Base-by-base conservation (phyloP, 2,888 invertebrate genomes). In the Tenthredo amoena region DNA sequence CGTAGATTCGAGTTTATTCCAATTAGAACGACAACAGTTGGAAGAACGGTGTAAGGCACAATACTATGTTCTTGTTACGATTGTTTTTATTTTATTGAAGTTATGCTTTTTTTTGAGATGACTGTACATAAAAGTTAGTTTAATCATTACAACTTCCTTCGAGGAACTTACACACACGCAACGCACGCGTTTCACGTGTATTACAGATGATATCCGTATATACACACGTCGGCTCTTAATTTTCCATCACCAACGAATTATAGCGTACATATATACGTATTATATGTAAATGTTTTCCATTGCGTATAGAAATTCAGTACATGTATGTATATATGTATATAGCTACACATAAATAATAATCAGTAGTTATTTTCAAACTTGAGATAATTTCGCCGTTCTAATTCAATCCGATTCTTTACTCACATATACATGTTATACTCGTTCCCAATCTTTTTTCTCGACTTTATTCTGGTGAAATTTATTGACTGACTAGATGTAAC, bases 71-170 rank as follows among this genome's bases (percentile, higher is more conserved):
- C 10, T 31, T 68, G 26, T 62, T 71, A 71, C 4, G 71, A 71
- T 74, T 43, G 26, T 40, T 43, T 9, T 74, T 12, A 18, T 74
- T 74, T 26, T 26, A 62, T 62, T 26, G 43, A 47, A 55, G n/a
- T 34, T 34, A 15, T 62, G 1, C 0, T 65, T 62, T 81, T 81
- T 62, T 81, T 81, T 65, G 7, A 65, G 40, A 81, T 81, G 81
- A 81, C 81, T 81, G 81, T 81, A 81, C 81, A 26, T 81, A 62
- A 81, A 81, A 81, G 47, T 40, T 40, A 40, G 81, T 68, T 68
- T 62, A 81, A 81, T 81, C 81, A 81, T 81, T 81, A 21, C 58
- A 81, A 81, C 81, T 81, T 81, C 81, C 81, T 81, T 65, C 81
- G 81, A 62, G 81, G 31, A 81, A 37, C 62, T 31, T 26, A 50